Evolutionary conservation across 2,797 vertebrate genomes (phyloP), one percentile per base, ranked within the genome.

Genomic region (Silurus lanzhouensis): DNA sequence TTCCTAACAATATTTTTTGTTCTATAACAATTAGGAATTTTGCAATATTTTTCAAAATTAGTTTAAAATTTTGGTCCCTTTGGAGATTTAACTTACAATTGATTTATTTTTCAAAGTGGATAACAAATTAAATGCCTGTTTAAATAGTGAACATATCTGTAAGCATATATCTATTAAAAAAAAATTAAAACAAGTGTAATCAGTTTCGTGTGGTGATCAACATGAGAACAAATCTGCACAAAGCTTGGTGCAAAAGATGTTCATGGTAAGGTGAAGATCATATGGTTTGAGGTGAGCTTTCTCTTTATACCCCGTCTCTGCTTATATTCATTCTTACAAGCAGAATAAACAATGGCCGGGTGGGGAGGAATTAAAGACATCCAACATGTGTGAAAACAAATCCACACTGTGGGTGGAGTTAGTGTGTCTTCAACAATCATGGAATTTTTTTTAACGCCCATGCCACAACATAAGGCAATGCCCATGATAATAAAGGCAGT

Each of bases 361-460:
- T 15, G 90, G 93, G 93, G 93, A 94, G 93, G 93, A 92, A 93
- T 93, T 93, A 92, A 93, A 94, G 93, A 94, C 94, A 94, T 94
- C 93, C 94, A 91, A 92, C 93, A 94, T 93, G 93, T 95, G 94
- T 95, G 94, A 95, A 95, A 95, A 95, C 94, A 95, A 94, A 95
- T 94, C 91, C 91, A 91, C 91, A 92, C 88, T 78, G 93, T 82
- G 94, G 94, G 94, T 91, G 94, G 94, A 94, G 93, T 85, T 93
- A 93, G 93, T 94, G 93, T 93, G 92, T 95, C 93, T 92, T 94
- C 88, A 82, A 83, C 68, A 86, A 91, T 91, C 84, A 89, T 93
- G 93, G 93, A 95, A 91, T 94, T 92, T 94, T 92, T 91, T 94
- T 91, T 92, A 85, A 91, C 91, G 89, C 87, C 91, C 90, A 77